Evolutionary conservation across 92 coral and sea anemone genomes (phyloP), one percentile per base, ranked within the genome.

Genomic region (Zoanthus gigantus): DNA sequence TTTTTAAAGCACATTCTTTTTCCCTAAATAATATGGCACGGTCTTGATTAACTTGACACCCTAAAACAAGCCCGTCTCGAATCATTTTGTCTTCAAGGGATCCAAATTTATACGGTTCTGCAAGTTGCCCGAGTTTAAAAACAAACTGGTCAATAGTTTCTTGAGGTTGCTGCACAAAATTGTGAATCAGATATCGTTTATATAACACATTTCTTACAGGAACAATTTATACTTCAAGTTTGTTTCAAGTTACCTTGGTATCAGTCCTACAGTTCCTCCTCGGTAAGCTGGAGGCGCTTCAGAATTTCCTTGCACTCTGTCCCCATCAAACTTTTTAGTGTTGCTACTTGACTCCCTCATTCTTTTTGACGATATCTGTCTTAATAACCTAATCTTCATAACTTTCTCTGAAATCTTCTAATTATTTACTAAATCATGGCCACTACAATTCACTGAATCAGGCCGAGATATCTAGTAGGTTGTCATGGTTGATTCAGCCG

Each of bases 81-180:
- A 71, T 76, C 85, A 84, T 83, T 71, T 84, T 67, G 58, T 86
- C 89, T 86, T 76, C 87, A 4, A 76, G 72, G 16, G 60, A 15
- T 5, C 86, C 84, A 60, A 60, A 82, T 82, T 80, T 52, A 34
- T 81, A 80, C 56, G 78, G 85, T 34, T 80, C 85, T 17, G 85
- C 85, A 34, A 80, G 85, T 80, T 80, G 85, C 15, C 78, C 28
- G 9, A 80, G 42, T 58, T 80, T 80, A 80, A 80, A 58, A 32
- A 80, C 79, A 80, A 80, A 80, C 85, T 80, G 78, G 85, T 80
- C 85, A 32, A 80, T 80, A 52, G 88, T 84, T 84, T 84, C 69
- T 34, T 84, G 86, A 72, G 66, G 85, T 52, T 75, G 86, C 66
- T 84, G 88, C 28, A 72, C 86, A 45, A 23, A 23, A 23, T 23